Percentiles rank a stretch among this genome's conserved stretches.
Conservation (phyloP, 2,888 invertebrate genomes). For the Steinernema hermaphroditum region DNA sequence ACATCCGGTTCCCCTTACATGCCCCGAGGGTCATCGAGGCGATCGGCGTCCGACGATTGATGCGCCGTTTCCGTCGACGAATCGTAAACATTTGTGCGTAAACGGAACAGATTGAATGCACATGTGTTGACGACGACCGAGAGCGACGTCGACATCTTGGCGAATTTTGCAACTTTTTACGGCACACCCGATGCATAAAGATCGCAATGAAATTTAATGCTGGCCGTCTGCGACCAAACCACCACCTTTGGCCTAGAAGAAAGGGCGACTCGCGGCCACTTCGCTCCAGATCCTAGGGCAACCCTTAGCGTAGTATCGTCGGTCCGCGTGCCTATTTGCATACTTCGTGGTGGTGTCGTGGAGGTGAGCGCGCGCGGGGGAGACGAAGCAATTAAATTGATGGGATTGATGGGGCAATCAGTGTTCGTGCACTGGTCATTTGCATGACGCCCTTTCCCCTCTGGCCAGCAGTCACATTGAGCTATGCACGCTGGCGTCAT, state of each 20-base stretch:
- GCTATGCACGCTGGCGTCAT: too few species aligned
- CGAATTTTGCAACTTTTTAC: slow-evolving; percentile 31
- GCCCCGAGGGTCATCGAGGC: slow-evolving; percentile 24
- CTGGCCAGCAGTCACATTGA: neutral
- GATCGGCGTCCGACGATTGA: slow-evolving; percentile 11
- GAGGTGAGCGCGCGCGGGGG: slow-evolving; percentile 20
- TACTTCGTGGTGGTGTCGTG: slow-evolving; percentile 18
- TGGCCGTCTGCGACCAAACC: slow-evolving; percentile 3
- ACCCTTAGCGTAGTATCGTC: neutral
- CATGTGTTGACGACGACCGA: neutral
- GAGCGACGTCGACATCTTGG: neutral
- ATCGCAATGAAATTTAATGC: slow-evolving; percentile 31
- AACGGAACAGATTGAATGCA: slow-evolving; percentile 29
- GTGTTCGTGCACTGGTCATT: slow-evolving; percentile 22
- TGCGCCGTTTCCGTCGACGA: slow-evolving; percentile 22
- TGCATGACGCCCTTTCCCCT: slow-evolving; percentile 28
- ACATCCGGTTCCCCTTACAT: slow-evolving; percentile 13
- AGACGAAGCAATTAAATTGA: slow-evolving; percentile 30
- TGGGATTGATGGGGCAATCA: slow-evolving; percentile 31
- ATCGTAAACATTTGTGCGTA: slow-evolving; percentile 24
- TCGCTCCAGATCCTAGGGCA: neutral
- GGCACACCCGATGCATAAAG: slow-evolving; percentile 28
- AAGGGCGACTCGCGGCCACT: neutral
- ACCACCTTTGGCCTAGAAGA: slow-evolving; percentile 24
- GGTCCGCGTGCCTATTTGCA: neutral